Evolutionary conservation across 2,888 invertebrate genomes (phyloP).

Genomic region (Pecten maximus): DNA sequence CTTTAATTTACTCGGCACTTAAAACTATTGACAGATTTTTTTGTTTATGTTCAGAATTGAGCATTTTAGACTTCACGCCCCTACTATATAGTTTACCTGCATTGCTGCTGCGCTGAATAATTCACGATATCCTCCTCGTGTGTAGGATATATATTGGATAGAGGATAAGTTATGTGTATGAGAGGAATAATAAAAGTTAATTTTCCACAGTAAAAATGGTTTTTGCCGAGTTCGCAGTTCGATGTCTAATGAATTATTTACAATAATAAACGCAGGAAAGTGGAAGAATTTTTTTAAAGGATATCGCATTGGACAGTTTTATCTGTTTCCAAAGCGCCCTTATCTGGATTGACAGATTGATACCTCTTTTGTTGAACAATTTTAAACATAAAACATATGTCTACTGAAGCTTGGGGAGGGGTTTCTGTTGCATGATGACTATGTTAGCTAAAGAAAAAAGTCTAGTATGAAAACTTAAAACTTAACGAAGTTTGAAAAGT

Average conservation of each 20-base stretch:
- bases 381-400: neutral
- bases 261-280: neutral
- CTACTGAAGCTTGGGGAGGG: no score
- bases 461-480: neutral
- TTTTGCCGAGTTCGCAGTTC: neutral
- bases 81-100: neutral
- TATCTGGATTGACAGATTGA: neutral
- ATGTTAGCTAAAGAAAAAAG: neutral
- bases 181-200: neutral
- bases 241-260: neutral
- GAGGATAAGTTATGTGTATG: neutral
- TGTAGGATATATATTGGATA: neutral
- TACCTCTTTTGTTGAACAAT: neutral
- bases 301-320: neutral
- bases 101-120: neutral
- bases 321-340: neutral
- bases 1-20: neutral
- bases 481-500: neutral
- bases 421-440: neutral
- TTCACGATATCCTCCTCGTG: neutral
- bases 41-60: neutral
- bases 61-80: neutral
- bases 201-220: neutral
- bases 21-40: neutral
- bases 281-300: neutral